phyloP scores from a whole-genome alignment of 1,140 invertebrate genomes.

The Drosophila willistoni region DNA sequence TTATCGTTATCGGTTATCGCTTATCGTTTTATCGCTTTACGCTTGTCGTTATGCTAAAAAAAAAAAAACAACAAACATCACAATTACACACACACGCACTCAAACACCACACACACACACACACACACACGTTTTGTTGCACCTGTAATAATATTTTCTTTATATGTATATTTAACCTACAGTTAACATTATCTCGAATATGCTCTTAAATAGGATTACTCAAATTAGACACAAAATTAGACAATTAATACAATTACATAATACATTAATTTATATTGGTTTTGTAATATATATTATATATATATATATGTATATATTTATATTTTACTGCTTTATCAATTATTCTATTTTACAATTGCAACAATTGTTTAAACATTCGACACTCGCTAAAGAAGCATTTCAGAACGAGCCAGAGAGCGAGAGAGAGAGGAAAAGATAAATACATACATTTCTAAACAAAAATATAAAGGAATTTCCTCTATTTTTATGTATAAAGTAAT shows the following conservation, averaged over 20 bases:
- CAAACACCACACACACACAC: constrained; percentile 8
- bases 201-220: constrained; percentile 19
- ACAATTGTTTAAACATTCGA: constrained; percentile 3
- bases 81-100: background rate
- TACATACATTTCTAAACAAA: background rate
- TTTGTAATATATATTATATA: background rate
- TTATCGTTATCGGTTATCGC: constrained; percentile 56
- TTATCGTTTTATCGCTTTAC: constrained; percentile 27
- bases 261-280: background rate
- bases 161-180: constrained; percentile 51
- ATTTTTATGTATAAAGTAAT: background rate
- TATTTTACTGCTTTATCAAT: constrained; percentile 16
- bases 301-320: constrained; percentile 18
- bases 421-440: background rate
- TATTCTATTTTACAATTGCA: constrained; percentile 11
- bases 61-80: constrained; percentile 1
- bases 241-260: constrained; percentile 34
- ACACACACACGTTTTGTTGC: constrained; percentile 29
- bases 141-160: constrained; percentile 51
- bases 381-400: background rate
- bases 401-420: background rate
- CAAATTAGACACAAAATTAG: constrained; percentile 25
- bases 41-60: constrained; percentile 15
- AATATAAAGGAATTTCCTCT: background rate
- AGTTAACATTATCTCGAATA: constrained; percentile 46